Conservation (phyloP, 2,113 vertebrate species). For the Chloebia gouldiae region DNA sequence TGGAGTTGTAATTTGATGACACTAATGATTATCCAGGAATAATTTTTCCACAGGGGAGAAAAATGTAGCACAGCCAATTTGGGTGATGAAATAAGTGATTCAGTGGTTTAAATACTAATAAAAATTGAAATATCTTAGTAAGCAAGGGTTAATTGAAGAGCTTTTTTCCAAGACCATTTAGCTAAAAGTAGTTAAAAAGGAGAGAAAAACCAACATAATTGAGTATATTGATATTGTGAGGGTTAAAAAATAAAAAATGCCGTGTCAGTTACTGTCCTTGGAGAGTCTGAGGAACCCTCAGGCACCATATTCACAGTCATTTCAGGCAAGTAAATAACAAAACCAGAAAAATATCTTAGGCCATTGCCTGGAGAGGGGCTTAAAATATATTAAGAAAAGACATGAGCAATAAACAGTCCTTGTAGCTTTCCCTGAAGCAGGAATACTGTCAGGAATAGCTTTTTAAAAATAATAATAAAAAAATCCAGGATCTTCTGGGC, state of each 20-base stretch:
- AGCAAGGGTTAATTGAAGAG: neutral
- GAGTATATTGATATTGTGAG: neutral
- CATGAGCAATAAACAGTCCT: slow-evolving; percentile 37
- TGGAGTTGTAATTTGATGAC: slow-evolving; percentile 29
- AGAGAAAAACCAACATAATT: neutral
- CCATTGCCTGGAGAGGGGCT: slow-evolving; percentile 50
- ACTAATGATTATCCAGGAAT: slow-evolving; percentile 3
- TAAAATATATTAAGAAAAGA: slow-evolving; percentile 45
- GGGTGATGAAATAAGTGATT: neutral
- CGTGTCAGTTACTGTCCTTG: slow-evolving; percentile 9
- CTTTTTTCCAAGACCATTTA: neutral
- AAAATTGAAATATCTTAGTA: neutral
- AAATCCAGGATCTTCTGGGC: neutral
- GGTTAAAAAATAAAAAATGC: slow-evolving; percentile 27
- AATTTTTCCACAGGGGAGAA: slow-evolving; percentile 13
- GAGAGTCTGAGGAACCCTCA: slow-evolving; percentile 28
- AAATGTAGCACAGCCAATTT: neutral
- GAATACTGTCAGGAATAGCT: slow-evolving; percentile 1
- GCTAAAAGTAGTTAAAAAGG: slow-evolving; percentile 1
- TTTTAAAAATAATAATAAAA: neutral
- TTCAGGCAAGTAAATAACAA: slow-evolving; percentile 36
- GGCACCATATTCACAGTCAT: slow-evolving; percentile 14
- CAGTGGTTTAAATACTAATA: slow-evolving; percentile 8
- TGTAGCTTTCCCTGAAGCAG: slow-evolving; percentile 41
- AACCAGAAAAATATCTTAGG: slow-evolving; percentile 31